These are phyloP conservation scores for Balanococcus diminutus DNA, from an alignment of 2,888 invertebrate species.

Conservation along the genomic window DNA sequence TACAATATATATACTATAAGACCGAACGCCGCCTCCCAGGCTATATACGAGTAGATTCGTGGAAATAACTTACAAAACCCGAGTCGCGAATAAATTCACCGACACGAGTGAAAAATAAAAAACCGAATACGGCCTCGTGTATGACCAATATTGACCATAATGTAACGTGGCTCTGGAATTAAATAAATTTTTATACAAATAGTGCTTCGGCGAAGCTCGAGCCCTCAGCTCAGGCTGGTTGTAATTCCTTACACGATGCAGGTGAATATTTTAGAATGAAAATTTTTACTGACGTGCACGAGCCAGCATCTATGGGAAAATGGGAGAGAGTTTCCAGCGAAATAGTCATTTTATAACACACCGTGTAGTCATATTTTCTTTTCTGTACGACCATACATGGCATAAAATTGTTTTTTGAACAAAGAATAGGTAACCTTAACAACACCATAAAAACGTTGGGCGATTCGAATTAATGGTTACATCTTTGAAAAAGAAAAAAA, in stretches of 20 bases:
- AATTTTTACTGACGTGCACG: constrained; percentile 21
- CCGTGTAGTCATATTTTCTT: background rate
- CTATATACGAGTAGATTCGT: background rate
- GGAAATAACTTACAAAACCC: background rate
- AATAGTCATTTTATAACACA: constrained; percentile 6
- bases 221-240: background rate
- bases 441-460: constrained; percentile 18
- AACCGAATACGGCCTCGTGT: constrained; percentile 1
- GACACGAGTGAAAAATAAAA: background rate
- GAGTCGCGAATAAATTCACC: constrained; percentile 16
- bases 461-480: constrained; percentile 9
- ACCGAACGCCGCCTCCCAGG: background rate
- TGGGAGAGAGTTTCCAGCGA: background rate
- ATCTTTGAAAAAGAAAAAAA: background rate
- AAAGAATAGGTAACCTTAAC: background rate
- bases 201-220: background rate
- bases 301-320: background rate
- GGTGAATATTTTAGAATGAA: constrained; percentile 31
- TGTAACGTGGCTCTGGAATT: background rate
- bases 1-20: too few relatives aligned
- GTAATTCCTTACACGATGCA: background rate
- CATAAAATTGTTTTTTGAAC: constrained; percentile 17
- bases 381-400: background rate
- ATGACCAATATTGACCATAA: constrained; percentile 18
- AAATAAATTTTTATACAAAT: background rate